Evolutionary conservation across 2,113 vertebrate species (phyloP), one percentile per base, ranked within the genome.

Genomic region (Polypterus bichir): DNA sequence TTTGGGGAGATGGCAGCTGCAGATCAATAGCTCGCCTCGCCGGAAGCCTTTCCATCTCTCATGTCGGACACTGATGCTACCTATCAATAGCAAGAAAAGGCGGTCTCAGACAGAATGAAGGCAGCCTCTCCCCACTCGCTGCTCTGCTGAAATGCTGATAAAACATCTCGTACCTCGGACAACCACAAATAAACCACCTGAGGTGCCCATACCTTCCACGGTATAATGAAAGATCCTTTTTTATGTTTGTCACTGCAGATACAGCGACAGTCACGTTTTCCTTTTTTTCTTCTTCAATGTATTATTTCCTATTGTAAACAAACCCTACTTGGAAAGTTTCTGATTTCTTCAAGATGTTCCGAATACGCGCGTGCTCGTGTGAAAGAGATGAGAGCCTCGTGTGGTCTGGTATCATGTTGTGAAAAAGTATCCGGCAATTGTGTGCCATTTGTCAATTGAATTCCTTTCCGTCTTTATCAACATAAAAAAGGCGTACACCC

Each of bases 51-150:
- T 79, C 83, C 83, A 87, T 90, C 86, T 84, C 84, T 92, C 88
- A 89, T 81, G 72, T 76, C 64, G 77, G 83, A 85, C 85, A 77
- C 77, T 76, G 82, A 89, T 84, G 79, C 82, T 82, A 82, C 87
- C 83, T 87, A 81, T 89, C 84, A 81, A 86, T 78, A 86, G 88
- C 87, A 83, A 83, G 84, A 82, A 89, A 84, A 78, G 82, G 74
- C 81, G 77, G 76, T 86, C 71, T 70, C 73, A 79, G 82, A 81
- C 82, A 76, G 82, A 79, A 83, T 76, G 75, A 85, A 76, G 83
- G 81, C 74, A 70, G 71, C 71, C 72, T 60, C 78, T 69, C 81
- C 76, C 73, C 68, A 68, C 75, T 70, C 76, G 77, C 77, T 84
- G 80, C 27, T 80, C 85, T 86, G 77, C 61, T 76, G 74, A 71